Conservation (phyloP, 2,888 invertebrate species). For the Temnothorax unifasciatus region DNA sequence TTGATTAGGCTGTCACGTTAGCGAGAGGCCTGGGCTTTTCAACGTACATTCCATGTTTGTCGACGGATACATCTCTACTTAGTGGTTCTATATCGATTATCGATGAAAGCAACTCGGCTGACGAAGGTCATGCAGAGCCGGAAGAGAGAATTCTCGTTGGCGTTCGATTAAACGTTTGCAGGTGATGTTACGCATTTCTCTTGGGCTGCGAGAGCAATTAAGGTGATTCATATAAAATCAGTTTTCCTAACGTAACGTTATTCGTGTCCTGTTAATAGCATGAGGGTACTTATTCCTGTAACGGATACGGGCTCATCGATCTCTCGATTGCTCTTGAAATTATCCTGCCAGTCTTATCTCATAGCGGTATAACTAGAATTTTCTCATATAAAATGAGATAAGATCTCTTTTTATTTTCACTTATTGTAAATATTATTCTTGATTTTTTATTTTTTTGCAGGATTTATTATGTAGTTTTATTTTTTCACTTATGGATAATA, state of each 20-base stretch:
- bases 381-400: not conserved
- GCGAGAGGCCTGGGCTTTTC: slow-evolving; percentile 29
- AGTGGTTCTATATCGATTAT: slow-evolving; percentile 47
- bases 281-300: not conserved
- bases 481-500: not conserved
- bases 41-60: slow-evolving; percentile 18
- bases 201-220: slow-evolving; percentile 28
- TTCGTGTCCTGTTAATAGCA: slow-evolving; percentile 11
- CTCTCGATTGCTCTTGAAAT: slow-evolving; percentile 18
- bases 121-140: slow-evolving; percentile 43
- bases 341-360: slow-evolving; percentile 8
- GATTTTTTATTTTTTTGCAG: not conserved
- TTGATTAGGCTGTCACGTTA: slow-evolving; percentile 74
- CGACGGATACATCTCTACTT: slow-evolving; percentile 32
- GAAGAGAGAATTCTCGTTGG: slow-evolving; percentile 35
- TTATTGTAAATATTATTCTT: not conserved
- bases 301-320: slow-evolving; percentile 23
- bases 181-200: slow-evolving; percentile 32
- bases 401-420: not conserved
- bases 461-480: not conserved
- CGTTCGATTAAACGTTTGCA: slow-evolving; percentile 25
- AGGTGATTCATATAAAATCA: slow-evolving; percentile 32
- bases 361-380: not conserved
- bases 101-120: slow-evolving; percentile 41
- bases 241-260: slow-evolving; percentile 2